Evolutionary conservation across 2,113 vertebrate genomes (phyloP), one percentile per base, ranked within the genome.

Genomic region (Scortum barcoo): DNA sequence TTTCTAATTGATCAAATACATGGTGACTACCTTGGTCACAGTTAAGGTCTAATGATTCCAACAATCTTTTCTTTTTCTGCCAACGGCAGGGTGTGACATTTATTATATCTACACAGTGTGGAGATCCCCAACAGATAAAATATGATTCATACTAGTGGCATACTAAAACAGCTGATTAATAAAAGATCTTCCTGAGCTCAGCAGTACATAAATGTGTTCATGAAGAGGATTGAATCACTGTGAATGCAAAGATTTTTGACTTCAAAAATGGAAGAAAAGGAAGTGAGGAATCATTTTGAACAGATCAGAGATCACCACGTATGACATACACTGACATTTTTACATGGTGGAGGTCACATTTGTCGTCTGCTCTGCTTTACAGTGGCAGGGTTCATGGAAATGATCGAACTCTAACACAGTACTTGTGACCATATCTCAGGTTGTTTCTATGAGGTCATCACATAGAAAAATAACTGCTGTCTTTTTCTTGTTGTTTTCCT

Each of bases 271-370:
- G 38, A 12, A 44, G 30, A 50, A 7, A 46, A 11, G 12, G 51
- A 33, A 22, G 46, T 69, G 30, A n/a, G n/a, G 28, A 51, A 36
- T n/a, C 28, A 20, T 33, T 44, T 44, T 16, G 22, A n/a, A 65
- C 0, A 16, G n/a, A 9, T 26, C 40, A 19, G n/a, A 28, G n/a
- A 69, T 24, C 20, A 50, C 26, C 48, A 36, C 12, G 9, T 38
- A 22, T 70, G 50, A 38, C 48, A 24, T 8, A 42, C 38, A 65
- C 38, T 17, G 5, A 42, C 12, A 44, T 63, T 65, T 53, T 8
- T 69, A 57, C 22, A 42, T 40, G 38, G 58, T n/a, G n/a, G 17
- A 44, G 62, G 16, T 26, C 62, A 66, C 24, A 66, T 66, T 46
- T 26, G 38, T 65, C 26, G 7, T 66, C 16, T 46, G 26, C 63